Base-by-base conservation (phyloP, 2,797 vertebrate species). In the Rachycentron canadum region DNA sequence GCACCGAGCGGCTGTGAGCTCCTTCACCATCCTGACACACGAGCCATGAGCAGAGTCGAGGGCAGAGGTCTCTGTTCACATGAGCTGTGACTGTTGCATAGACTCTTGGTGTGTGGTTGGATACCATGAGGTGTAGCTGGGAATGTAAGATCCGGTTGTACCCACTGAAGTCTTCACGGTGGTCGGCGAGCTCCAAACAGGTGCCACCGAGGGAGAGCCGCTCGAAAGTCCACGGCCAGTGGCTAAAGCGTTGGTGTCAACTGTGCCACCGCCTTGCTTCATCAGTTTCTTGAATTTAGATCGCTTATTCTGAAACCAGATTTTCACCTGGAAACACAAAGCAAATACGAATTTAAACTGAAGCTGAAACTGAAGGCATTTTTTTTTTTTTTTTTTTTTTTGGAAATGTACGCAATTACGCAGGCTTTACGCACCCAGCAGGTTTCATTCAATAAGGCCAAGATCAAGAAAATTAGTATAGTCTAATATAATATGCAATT, bases 111-210 rank as follows among this genome's bases (percentile, higher is more conserved):
- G 98, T 63, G 97, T 93, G 72, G 96, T 96, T 70, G 98, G 97
- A 66, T 99, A 99, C 98, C 98, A 99, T 28, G 98, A 98, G 60
- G 98, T 99, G 95, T 99, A 99, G 95, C 97, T 98, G 93, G 98
- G 98, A 76, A 99, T 99, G 95, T 99, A 99, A 73, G 97, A 96
- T 78, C 96, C 96, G 59, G 96, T 93, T 19, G 96, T 96, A 64
- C 96, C 96, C 84, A 96, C 95, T 0, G 98, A 95, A 50, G 95
- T 94, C 94, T 99, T 99, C 68, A 96, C 97, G 61, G 96, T 95
- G 55, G 96, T 93, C 84, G 95, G 94, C 79, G 97, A 95, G 94
- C 96, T 99, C 98, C 98, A 99, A 52, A 98, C 97, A 0, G 97
- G 96, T 5, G 97, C 95, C 75, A 96, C 96, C 0, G 97, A 94